phyloP scores from a whole-genome alignment of 2,888 invertebrate species.

The Hyposoter dolosus region DNA sequence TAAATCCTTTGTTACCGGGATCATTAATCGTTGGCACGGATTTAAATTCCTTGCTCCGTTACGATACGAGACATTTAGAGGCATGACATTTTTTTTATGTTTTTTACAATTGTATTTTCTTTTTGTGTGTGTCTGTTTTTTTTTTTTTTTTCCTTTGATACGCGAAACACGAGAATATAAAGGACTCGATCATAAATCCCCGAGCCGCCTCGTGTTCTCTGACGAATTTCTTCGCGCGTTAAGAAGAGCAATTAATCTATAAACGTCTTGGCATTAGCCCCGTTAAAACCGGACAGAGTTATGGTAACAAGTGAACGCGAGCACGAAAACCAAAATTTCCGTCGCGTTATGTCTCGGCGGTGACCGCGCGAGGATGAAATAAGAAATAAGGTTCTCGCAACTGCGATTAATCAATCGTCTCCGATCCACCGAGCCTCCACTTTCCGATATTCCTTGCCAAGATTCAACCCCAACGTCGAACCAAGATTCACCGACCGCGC shows the following conservation, averaged over 20 bases:
- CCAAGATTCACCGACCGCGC: conserved; percentile 24
- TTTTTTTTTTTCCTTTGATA: neutral
- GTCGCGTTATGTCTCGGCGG: neutral
- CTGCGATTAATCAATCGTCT: conserved; percentile 64
- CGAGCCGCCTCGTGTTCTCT: conserved; percentile 16
- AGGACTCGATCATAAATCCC: conserved; percentile 17
- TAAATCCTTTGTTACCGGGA: conserved; percentile 5
- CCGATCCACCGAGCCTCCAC: conserved; percentile 10
- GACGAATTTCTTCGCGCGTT: conserved; percentile 47
- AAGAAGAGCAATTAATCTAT: conserved; percentile 60
- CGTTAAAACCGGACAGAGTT: conserved; percentile 49
- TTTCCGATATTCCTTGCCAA: conserved; percentile 60
- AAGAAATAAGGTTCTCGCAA: neutral
- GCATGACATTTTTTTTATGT: neutral
- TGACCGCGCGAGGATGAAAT: conserved; percentile 18
- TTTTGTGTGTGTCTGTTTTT: neutral
- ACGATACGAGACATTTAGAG: conserved; percentile 12
- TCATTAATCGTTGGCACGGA: conserved; percentile 27
- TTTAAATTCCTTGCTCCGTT: conserved; percentile 25
- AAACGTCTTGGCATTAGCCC: conserved; percentile 65
- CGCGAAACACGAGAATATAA: conserved; percentile 1
- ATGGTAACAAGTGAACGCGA: conserved; percentile 38
- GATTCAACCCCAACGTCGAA: conserved; percentile 44
- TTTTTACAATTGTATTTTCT: neutral
- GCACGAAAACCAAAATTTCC: conserved; percentile 17